Evolutionary conservation across 2,797 vertebrate genomes (phyloP).

Genomic region (Lepilemur septentrionalis): DNA sequence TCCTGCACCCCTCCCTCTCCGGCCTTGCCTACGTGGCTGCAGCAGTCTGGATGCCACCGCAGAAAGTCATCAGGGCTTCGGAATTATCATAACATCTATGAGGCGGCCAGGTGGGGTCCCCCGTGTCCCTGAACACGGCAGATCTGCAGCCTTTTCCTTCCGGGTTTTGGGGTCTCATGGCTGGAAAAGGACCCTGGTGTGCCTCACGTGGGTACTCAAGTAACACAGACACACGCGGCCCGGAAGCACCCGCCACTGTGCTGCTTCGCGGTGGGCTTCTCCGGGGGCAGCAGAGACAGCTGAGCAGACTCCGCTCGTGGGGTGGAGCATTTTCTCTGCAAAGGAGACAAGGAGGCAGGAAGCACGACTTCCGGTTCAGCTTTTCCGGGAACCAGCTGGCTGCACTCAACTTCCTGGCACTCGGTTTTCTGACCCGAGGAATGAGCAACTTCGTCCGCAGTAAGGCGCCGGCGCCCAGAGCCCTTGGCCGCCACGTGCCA

Average conservation of each 20-base stretch:
- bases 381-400: fast-evolving
- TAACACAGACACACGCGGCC: not conserved
- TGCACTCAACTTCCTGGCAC: fast-evolving
- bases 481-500: fast-evolving
- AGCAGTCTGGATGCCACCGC: not conserved
- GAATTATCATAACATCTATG: not conserved
- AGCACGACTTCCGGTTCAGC: fast-evolving
- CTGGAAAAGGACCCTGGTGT: no score
- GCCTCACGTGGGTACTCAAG: not conserved
- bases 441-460: fast-evolving
- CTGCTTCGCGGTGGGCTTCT: no score
- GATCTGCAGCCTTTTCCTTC: fast-evolving
- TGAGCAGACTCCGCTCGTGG: fast-evolving
- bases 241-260: fast-evolving
- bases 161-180: fast-evolving
- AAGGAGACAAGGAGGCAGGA: fast-evolving
- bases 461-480: fast-evolving
- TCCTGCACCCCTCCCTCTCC: fast-evolving
- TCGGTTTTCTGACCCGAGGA: not conserved
- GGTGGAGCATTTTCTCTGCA: fast-evolving
- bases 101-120: no score
- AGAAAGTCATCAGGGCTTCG: fast-evolving
- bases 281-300: fast-evolving
- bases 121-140: fast-evolving
- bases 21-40: fast-evolving